Base-by-base conservation (phyloP, 2,888 invertebrate species). In the Morinoia aosen region DNA sequence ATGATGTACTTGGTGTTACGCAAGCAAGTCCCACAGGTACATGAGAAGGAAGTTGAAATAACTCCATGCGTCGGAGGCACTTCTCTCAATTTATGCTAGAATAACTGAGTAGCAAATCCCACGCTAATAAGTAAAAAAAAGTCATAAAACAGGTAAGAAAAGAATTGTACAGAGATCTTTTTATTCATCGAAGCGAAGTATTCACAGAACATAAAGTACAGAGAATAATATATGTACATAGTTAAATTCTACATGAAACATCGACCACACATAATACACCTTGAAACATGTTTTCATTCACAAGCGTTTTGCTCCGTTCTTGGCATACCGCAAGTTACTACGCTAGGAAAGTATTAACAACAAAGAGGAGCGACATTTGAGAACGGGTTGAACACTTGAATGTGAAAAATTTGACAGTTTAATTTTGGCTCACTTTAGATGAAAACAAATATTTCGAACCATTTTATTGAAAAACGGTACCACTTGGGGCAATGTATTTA, bases 151-250 rank as follows among this genome's bases (percentile, higher is more conserved):
- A 40, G 90, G 90, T 39, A 90, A 90, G 90, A 90, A 90, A 90
- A 39, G 19, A 90, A 14, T 90, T 19, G 39, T 57, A 33, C 25
- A 57, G 93, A 93, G 93, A 93, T 57, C 57, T 39, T 93, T 48
- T 93, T 93, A 93, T 93, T 93, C 93, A 57, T 12, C 40, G 93
- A 93, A 93, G 58, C 93, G 40, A 93, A 93, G 33, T 93, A 93
- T 93, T 93, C 93, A 93, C 93, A 93, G 11, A 58, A 33, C 57
- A 33, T 93, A 48, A 40, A 93, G 58, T 93, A 57, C 56, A 58
- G 5, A 57, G 25, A 14, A 57, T 57, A 39, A 14, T 93, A 93
- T 93, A 25, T 93, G 57, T 57, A 91, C 91, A 40, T 19, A 93
- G 90, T 57, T 57, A 93, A 0, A 93, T 57, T 57, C 57, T 93